Conservation (phyloP, 2,113 vertebrate species). For the Alligator mississippiensis region DNA sequence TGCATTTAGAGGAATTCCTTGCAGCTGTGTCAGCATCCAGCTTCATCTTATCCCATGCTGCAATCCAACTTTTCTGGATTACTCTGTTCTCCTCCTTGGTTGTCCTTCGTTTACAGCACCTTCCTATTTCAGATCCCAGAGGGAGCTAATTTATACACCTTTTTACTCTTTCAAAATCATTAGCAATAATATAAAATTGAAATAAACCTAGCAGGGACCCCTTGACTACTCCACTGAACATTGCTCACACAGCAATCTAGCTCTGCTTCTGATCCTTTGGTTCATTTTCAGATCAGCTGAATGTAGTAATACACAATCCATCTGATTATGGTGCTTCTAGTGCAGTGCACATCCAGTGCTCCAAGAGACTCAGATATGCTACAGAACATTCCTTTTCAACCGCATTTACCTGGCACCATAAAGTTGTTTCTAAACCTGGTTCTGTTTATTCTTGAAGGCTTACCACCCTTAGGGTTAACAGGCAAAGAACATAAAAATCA, state of each 20-base stretch:
- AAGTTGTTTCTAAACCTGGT: neutral
- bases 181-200: neutral
- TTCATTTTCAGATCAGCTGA: neutral
- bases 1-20: neutral
- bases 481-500: neutral
- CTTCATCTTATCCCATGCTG: neutral
- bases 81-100: neutral
- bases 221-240: neutral
- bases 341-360: neutral
- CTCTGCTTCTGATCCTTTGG: neutral
- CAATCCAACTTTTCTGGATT: neutral
- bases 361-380: neutral
- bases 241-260: neutral
- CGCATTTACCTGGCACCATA: neutral
- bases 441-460: neutral
- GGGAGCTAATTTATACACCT: neutral
- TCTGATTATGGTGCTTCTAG: neutral
- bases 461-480: neutral
- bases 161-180: neutral
- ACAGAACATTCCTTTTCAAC: neutral
- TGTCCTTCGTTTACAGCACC: fast-evolving
- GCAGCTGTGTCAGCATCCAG: neutral
- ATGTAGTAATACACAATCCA: neutral
- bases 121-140: neutral
- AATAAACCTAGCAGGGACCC: neutral